A percentile compares a stretch with the other conserved stretches of the same genome.
These are phyloP conservation scores for Buteo buteo DNA, from an alignment of 2,113 vertebrate genomes.

Conservation along the genomic window DNA sequence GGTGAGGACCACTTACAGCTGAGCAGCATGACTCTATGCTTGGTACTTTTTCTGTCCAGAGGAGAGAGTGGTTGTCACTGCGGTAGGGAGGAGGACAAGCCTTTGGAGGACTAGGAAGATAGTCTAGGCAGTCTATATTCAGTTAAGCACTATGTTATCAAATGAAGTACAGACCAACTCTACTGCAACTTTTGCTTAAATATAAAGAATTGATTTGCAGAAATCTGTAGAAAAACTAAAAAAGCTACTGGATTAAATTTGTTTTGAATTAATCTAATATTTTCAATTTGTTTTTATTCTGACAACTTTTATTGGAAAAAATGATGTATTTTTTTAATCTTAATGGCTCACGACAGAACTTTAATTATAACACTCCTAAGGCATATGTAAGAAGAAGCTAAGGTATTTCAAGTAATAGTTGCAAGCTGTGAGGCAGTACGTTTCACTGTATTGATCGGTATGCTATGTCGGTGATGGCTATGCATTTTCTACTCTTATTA, in stretches of 20 bases:
- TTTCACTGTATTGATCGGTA: not conserved
- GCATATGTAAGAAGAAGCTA: not conserved
- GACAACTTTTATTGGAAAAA: not conserved
- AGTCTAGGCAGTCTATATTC: not conserved
- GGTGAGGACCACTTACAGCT: not conserved
- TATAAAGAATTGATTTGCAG: not conserved
- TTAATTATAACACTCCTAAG: not conserved
- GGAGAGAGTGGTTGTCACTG: not conserved
- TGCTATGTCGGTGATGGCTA: too few relatives aligned
- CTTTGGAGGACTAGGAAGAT: not conserved
- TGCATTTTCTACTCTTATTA: not conserved
- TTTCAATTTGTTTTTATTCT: not conserved
- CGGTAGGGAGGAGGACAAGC: not conserved
- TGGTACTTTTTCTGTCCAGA: not conserved
- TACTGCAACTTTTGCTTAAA: not conserved
- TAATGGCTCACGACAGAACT: not conserved
- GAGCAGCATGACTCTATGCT: not conserved
- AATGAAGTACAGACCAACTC: not conserved
- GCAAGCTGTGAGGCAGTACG: not conserved
- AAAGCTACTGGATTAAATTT: not conserved
- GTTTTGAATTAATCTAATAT: not conserved
- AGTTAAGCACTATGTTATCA: not conserved
- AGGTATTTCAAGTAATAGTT: not conserved
- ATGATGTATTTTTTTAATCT: not conserved
- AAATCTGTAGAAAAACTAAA: not conserved